These are phyloP conservation scores for Pipra filicauda DNA, from an alignment of 2,113 vertebrate genomes.

Conservation along the genomic window DNA sequence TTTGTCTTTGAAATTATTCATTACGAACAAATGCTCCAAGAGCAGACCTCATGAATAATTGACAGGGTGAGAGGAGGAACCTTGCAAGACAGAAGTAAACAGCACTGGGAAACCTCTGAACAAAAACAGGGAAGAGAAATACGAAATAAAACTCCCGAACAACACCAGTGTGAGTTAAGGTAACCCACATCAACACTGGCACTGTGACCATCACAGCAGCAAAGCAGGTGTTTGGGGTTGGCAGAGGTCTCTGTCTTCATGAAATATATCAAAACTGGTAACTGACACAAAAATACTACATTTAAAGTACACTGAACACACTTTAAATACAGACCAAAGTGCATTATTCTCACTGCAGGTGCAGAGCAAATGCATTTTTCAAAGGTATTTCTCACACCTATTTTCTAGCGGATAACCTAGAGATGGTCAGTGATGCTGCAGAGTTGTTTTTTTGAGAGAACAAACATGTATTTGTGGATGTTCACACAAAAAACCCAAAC, in stretches of 20 bases:
- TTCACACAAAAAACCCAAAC: background rate
- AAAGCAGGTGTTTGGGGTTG: background rate
- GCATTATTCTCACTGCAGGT: background rate
- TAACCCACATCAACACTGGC: background rate
- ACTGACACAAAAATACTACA: background rate
- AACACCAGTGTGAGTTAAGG: background rate
- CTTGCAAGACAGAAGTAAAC: conserved; percentile 9
- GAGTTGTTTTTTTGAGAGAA: background rate
- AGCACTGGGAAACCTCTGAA: background rate
- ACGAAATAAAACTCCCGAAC: background rate
- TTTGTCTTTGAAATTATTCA: conserved; percentile 53
- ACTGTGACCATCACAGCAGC: background rate
- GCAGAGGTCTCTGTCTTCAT: background rate
- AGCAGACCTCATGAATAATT: conserved; percentile 58
- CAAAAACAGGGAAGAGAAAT: conserved; percentile 1
- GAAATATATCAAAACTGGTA: background rate
- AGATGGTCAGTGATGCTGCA: background rate
- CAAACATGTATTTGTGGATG: background rate
- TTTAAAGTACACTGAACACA: background rate
- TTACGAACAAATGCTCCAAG: conserved; percentile 50
- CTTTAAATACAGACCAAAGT: background rate
- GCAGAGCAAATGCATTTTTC: background rate
- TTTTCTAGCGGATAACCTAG: background rate
- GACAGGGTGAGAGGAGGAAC: conserved; percentile 16
- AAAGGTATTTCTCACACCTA: background rate